Evolutionary conservation across 1,140 invertebrate species (phyloP).

Genomic region (Macrobrachium rosenbergii): DNA sequence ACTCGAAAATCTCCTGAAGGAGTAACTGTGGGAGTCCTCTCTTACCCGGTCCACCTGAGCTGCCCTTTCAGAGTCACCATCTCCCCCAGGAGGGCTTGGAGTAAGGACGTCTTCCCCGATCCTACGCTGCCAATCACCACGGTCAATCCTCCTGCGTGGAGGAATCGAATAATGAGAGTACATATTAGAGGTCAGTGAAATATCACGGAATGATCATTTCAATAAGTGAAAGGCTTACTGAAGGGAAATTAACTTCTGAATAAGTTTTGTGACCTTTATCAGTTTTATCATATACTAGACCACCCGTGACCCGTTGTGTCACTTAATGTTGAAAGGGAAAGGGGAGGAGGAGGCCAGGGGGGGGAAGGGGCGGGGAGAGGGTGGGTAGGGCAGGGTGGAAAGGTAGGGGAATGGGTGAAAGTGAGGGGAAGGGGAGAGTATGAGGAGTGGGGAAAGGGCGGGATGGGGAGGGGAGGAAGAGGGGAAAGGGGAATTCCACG

Average conservation of each 20-base stretch:
- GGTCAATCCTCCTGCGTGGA: slow-evolving; percentile 76
- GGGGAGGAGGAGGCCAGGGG: no score
- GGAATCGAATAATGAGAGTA: not conserved
- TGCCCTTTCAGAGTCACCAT: slow-evolving; percentile 70
- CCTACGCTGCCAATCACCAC: slow-evolving; percentile 84
- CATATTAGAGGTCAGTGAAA: not conserved
- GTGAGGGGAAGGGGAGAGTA: no score
- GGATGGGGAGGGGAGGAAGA: not conserved
- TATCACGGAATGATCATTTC: no score
- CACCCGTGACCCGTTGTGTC: no score
- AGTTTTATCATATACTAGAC: no score
- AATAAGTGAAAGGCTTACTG: no score
- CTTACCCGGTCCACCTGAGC: slow-evolving; percentile 51
- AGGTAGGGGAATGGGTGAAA: no score
- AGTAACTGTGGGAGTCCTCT: not conserved
- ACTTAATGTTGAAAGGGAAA: not conserved
- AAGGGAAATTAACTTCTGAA: no score
- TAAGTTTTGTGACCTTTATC: no score
- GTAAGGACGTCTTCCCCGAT: slow-evolving; percentile 83
- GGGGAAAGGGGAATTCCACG: not conserved
- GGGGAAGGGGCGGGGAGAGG: no score
- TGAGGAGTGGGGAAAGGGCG: no score
- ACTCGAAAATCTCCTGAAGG: no score
- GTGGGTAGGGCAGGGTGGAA: not conserved
- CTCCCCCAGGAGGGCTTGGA: slow-evolving; percentile 83